A percentile compares a stretch with the other conserved stretches of the same genome.
Evolutionary conservation across 2,797 vertebrate genomes (phyloP).

Genomic region (Sebastes diaconus): DNA sequence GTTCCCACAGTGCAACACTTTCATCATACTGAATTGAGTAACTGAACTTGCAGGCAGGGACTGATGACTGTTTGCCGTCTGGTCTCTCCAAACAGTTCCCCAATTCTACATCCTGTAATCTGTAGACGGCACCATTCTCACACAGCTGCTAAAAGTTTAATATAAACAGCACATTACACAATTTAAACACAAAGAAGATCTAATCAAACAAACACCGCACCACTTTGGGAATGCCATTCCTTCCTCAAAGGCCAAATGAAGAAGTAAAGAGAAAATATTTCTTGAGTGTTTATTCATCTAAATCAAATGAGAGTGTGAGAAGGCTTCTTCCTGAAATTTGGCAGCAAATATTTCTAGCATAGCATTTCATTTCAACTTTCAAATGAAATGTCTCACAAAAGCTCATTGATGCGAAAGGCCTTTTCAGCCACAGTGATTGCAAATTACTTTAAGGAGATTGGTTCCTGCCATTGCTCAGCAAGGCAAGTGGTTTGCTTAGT

Average conservation of each 20-base stretch:
- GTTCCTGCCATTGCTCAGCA: conserved; percentile 60
- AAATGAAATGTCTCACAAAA: conserved; percentile 64
- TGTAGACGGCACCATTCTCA: conserved; percentile 17
- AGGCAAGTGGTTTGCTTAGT: conserved; percentile 46
- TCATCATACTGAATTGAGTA: conserved; percentile 45
- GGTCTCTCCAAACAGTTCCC: conserved; percentile 43
- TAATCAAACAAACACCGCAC: conserved; percentile 6
- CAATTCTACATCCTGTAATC: conserved; percentile 34
- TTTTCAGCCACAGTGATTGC: conserved; percentile 70
- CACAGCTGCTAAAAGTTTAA: conserved; percentile 2
- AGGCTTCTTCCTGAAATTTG: conserved; percentile 28
- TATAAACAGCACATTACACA: conserved; percentile 10
- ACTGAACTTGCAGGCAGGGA: conserved; percentile 22
- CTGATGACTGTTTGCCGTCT: conserved; percentile 41
- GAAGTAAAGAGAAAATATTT: conserved; percentile 1
- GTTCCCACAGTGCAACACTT: conserved; percentile 2
- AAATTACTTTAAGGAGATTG: conserved; percentile 74
- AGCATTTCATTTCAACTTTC: conserved; percentile 52
- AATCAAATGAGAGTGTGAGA: conserved; percentile 30
- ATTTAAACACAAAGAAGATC: conserved; percentile 8
- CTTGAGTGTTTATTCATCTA: conserved; percentile 33
- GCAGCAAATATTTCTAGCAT: conserved; percentile 39
- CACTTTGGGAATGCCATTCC: neutral
- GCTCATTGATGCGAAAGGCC: conserved; percentile 61
- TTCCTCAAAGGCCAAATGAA: conserved; percentile 7